Evolutionary conservation across 2,797 vertebrate species (phyloP).

Genomic region (Phoeniculus purpureus): DNA sequence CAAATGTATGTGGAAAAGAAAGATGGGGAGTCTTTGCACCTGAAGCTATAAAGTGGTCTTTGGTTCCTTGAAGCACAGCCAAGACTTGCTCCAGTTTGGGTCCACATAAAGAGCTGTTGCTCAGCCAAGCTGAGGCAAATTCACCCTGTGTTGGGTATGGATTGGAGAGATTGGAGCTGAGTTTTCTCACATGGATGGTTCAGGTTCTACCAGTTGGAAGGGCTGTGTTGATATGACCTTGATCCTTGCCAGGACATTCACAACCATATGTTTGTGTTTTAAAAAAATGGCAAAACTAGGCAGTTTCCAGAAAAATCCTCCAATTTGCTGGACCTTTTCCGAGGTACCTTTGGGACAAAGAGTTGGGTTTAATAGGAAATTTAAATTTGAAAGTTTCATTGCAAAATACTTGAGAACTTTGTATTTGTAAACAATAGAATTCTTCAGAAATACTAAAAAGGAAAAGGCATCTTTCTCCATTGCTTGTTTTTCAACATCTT

Average conservation of each 20-base stretch:
- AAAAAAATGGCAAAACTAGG: not conserved
- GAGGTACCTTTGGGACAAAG: not conserved
- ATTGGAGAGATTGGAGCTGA: not conserved
- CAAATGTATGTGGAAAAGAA: conserved; percentile 19
- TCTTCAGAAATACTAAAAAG: not conserved
- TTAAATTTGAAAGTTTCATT: not conserved
- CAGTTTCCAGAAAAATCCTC: not conserved
- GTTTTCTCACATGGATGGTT: not conserved
- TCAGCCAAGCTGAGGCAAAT: not conserved
- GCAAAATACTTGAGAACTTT: not conserved
- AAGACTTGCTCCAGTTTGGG: conserved; percentile 31
- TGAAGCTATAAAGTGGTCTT: conserved; percentile 26
- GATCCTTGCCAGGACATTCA: not conserved
- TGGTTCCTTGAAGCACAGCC: conserved; percentile 14
- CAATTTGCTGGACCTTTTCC: not conserved
- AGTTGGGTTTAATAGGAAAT: not conserved
- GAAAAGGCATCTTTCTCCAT: not conserved
- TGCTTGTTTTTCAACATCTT: not conserved
- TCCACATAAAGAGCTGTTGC: not conserved
- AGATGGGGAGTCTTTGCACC: not conserved
- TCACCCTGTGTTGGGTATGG: not conserved
- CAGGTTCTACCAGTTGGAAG: not conserved
- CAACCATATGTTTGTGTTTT: not conserved
- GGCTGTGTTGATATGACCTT: not conserved
- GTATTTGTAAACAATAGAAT: not conserved